Conservation (phyloP, 2,113 vertebrate species). For the Crocuta crocuta region DNA sequence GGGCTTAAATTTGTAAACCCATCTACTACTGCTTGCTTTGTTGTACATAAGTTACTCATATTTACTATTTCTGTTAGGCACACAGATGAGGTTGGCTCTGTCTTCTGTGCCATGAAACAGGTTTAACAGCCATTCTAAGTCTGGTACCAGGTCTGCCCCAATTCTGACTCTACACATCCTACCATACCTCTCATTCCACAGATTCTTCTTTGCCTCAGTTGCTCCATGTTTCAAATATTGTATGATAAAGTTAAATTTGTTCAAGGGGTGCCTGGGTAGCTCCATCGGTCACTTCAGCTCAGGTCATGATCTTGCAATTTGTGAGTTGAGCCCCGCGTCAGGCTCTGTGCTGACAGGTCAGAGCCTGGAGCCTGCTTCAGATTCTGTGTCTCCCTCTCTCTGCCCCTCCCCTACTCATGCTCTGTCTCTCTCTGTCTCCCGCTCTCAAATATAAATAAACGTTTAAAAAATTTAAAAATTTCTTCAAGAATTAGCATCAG, state of each 20-base stretch:
- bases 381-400: no score
- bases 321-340: no score
- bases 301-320: no score
- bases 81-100: neutral
- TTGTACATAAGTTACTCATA: neutral
- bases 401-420: no score
- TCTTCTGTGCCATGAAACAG: neutral
- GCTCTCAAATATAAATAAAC: no score
- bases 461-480: no score
- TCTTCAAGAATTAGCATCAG: neutral
- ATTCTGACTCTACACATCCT: neutral
- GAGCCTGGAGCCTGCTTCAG: no score
- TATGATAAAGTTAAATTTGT: neutral
- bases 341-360: no score
- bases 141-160: neutral
- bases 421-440: no score
- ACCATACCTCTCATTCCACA: fast-evolving
- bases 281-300: no score
- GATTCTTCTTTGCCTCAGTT: neutral
- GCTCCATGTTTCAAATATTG: neutral
- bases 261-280: no score
- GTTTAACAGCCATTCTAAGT: neutral
- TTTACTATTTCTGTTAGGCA: neutral
- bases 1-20: neutral
- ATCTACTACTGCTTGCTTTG: neutral